These are phyloP conservation scores for Mechanitis messenoides DNA, from an alignment of 2,888 invertebrate species.

Conservation along the genomic window DNA sequence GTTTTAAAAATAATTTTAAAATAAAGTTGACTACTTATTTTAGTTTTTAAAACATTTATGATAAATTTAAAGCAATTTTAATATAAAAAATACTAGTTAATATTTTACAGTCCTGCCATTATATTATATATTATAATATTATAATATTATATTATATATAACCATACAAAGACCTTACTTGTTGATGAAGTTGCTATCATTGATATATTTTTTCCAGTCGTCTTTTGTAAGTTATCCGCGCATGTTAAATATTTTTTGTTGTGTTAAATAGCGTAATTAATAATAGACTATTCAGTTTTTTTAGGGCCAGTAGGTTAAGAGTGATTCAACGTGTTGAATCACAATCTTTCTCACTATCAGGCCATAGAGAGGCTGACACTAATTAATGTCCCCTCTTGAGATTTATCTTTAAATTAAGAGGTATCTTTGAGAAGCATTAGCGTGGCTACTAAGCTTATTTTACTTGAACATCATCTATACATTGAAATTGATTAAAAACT, in stretches of 20 bases:
- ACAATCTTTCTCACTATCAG: constrained; percentile 24
- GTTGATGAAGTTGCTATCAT: background rate
- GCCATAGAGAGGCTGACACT: constrained; percentile 24
- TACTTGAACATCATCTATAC: constrained; percentile 3
- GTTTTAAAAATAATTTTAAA: too few species aligned
- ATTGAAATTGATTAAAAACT: background rate
- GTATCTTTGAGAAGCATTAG: constrained; percentile 28
- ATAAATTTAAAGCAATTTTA: too few species aligned
- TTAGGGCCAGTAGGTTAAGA: constrained; percentile 29
- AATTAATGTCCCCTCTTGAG: constrained; percentile 28
- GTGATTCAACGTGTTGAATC: constrained; percentile 24
- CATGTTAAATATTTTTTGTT: background rate
- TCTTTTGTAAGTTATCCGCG: background rate
- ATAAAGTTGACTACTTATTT: too few species aligned
- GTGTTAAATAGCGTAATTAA: background rate
- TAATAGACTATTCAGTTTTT: constrained; percentile 7
- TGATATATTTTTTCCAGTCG: background rate
- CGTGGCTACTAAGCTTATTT: constrained; percentile 13
- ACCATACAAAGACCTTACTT: too few species aligned
- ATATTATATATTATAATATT: too few species aligned
- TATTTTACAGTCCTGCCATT: too few species aligned
- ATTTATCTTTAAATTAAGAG: constrained; percentile 30
- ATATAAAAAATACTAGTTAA: too few species aligned
- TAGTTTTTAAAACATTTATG: too few species aligned
- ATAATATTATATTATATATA: too few species aligned